phyloP scores from a whole-genome alignment of 1,140 invertebrate species.

The Pseudomyrmex flavicornis region DNA sequence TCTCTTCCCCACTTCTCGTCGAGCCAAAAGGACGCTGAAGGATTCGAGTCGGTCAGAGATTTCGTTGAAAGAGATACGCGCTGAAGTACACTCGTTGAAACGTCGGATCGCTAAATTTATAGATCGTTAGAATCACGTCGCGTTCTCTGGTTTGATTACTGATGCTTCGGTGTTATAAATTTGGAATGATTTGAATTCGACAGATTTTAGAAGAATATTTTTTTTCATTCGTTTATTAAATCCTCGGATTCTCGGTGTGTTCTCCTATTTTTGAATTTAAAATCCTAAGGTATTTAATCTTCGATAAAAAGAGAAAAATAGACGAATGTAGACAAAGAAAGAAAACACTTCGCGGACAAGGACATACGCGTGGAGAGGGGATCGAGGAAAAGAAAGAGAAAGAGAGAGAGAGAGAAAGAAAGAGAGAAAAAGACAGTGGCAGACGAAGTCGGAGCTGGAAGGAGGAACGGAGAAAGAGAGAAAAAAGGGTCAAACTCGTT shows the following conservation, averaged over 20 bases:
- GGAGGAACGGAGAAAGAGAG: constrained; percentile 74
- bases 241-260: not conserved
- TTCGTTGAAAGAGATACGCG: too few relatives aligned
- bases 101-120: too few relatives aligned
- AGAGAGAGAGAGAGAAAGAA: constrained; percentile 49
- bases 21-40: constrained; percentile 31
- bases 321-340: constrained; percentile 19
- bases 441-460: constrained; percentile 33
- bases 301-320: constrained; percentile 54
- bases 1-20: constrained; percentile 17
- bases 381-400: not conserved
- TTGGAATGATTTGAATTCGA: not conserved
- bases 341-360: constrained; percentile 23
- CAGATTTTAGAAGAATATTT: not conserved
- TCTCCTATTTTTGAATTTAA: not conserved
- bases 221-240: not conserved
- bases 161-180: not conserved
- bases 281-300: constrained; percentile 12
- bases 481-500: constrained; percentile 85
- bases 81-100: too few relatives aligned
- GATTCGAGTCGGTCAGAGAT: constrained; percentile 52
- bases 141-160: not conserved
- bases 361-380: constrained; percentile 9
- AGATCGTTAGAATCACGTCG: too few relatives aligned
- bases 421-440: constrained; percentile 42